Conservation (phyloP, 2,113 vertebrate genomes). For the Copsychus sechellarum region DNA sequence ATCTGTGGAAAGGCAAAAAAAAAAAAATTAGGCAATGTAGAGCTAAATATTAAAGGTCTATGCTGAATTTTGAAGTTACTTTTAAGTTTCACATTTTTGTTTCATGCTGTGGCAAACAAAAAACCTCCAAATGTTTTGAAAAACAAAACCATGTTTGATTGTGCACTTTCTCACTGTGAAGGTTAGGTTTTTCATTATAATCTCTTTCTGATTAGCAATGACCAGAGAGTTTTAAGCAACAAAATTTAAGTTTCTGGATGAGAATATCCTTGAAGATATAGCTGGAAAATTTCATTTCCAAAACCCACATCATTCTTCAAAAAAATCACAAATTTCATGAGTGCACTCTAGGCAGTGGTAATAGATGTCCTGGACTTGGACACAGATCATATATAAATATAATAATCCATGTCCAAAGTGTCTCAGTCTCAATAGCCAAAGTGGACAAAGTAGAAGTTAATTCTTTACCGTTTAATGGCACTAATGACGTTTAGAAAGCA, state of each 20-base stretch:
- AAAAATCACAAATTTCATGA: neutral
- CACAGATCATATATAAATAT: neutral
- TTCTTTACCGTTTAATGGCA: neutral
- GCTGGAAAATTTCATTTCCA: neutral
- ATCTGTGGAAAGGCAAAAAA: neutral
- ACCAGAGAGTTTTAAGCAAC: neutral
- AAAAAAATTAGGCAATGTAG: neutral
- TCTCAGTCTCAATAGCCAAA: fast-evolving
- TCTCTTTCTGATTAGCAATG: neutral
- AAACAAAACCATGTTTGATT: neutral
- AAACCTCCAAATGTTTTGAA: neutral
- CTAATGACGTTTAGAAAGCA: neutral
- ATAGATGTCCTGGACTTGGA: neutral
- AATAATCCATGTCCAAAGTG: neutral
- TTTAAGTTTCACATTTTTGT: neutral
- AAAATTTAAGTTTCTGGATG: neutral
- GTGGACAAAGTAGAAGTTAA: neutral
- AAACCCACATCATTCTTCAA: neutral
- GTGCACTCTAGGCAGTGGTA: neutral
- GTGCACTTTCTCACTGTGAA: neutral
- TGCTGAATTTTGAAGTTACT: neutral
- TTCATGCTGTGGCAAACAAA: neutral
- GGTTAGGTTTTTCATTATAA: neutral
- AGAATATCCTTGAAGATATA: neutral
- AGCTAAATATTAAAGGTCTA: neutral